Base-by-base conservation (phyloP, 2,888 invertebrate species). In the Oscheius sp. region DNA sequence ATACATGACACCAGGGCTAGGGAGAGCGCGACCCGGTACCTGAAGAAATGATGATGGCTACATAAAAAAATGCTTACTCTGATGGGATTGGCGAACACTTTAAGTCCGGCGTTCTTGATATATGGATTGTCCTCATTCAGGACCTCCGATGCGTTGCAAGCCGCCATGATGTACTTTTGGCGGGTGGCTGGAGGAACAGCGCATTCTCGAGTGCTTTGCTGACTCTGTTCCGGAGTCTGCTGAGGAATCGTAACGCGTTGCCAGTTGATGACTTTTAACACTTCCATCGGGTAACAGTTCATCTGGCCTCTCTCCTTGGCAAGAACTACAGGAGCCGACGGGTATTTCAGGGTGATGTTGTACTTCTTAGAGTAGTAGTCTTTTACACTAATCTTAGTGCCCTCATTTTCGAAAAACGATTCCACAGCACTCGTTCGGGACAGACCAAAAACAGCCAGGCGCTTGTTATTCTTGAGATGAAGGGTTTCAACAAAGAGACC, bases 181-280 rank as follows among this genome's bases (percentile, higher is more conserved):
- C 83, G 49, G 5, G 41, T 52, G 5, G 53, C 45, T 12, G 83
- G 83, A 18, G 76, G 64, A 12, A 83, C 75, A 3, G 83, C 83
- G 29, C 80, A 83, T 12, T 70, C 66, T 27, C 69, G 76, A 18
- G 80, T 83, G 13, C 78, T 78, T 23, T 66, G 29, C 23, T 78
- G 72, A n/a, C 70, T 74, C 72, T 82, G 79, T 1, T 64, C 27
- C 1, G 76, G 45, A 2, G 80, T 82, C 29, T 75, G 74, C 63
- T 84, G 82, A 0, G 75, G 70, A 55, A 81, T 76, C 1, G 78
- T 78, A 0, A 84, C 84, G 1, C 84, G 74, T 68, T 84, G 84
- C 46, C 74, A 77, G 18, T 71, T 75, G 2, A 77, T 29, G 35
- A 84, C 77, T 0, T 69, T 70, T 59, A 76, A 64, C 25, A 83